Base-by-base conservation (phyloP, 1,140 invertebrate species). In the Rhagoletis pomonella region DNA sequence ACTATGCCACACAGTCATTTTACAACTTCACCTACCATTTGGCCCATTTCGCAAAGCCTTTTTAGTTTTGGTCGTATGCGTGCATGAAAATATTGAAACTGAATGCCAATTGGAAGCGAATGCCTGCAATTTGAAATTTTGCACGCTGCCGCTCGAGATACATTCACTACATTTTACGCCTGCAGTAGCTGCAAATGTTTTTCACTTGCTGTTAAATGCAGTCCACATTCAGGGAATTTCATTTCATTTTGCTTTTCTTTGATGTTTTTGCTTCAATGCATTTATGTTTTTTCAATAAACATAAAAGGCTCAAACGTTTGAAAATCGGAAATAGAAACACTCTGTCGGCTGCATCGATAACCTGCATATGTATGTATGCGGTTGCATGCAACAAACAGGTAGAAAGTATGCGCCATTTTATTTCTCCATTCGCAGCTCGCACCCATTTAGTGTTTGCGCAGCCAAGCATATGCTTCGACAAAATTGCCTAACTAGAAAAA, bases 231-330 rank as follows among this genome's bases (percentile, higher is more conserved):
- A 17, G 9, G 6, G 17, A 62, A 62, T 62, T 17, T 62, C 29
- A 62, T n/a, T 62, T 17, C 1, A 62, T 62, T 62, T 10, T 64
- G 4, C 17, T 64, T 67, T 2, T 42, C 50, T 55, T 55, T 55
- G 50, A 10, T 67, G 42, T 6, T 12, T 67, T 42, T 67, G 65
- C 29, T 12, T 44, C 4, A 9, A 62, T 73, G 42, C 42, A 14
- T 73, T 73, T 44, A 47, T 73, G 42, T 4, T 6, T 73, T 73
- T 73, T 73, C 42, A 73, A 73, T 73, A 73, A 73, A 10, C 39
- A 12, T 47, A 17, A 73, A 14, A n/a, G 67, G 2, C 12, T 47
- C 14, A 42, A 42, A 44, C 29, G 3, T 44, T 47, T 73, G 67
- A 73, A n/a, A 47, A 47, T 73, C 12, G 39, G 1, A 47, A 47